Evolutionary conservation across 2,797 vertebrate genomes (phyloP).

Genomic region (Paratrypauchen microcephalus): DNA sequence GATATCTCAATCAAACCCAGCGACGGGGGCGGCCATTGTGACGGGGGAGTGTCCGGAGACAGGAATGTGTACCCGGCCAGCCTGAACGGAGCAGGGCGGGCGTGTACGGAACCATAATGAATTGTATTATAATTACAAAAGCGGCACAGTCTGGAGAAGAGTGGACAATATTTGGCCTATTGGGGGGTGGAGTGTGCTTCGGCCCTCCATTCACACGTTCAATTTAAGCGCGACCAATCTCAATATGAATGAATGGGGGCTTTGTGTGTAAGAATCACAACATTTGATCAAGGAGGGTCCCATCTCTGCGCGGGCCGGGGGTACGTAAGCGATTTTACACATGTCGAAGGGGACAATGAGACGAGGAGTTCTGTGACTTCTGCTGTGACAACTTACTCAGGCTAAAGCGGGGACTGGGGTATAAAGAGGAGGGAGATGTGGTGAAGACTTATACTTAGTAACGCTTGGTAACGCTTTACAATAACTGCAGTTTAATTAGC

Average conservation of each 20-base stretch:
- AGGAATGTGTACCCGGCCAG: slow-evolving; percentile 80
- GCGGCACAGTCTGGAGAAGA: slow-evolving; percentile 76
- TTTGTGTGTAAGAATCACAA: slow-evolving; percentile 73
- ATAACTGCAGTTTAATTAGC: too few species aligned
- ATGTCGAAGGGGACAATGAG: slow-evolving; percentile 23
- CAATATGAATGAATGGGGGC: slow-evolving; percentile 75
- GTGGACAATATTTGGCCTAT: slow-evolving; percentile 81
- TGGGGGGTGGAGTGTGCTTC: slow-evolving; percentile 72
- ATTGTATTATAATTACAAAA: slow-evolving; percentile 89
- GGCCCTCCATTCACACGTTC: slow-evolving; percentile 76
- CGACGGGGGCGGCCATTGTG: slow-evolving; percentile 71
- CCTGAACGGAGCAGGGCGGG: slow-evolving; percentile 77
- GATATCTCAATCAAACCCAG: slow-evolving; percentile 83
- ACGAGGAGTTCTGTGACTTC: slow-evolving; percentile 19
- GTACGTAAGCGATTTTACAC: slow-evolving; percentile 41
- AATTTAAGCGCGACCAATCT: slow-evolving; percentile 78
- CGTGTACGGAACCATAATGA: slow-evolving; percentile 83
- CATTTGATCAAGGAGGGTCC: slow-evolving; percentile 71
- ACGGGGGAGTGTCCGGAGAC: slow-evolving; percentile 41
- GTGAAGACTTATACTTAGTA: too few species aligned
- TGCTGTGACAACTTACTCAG: slow-evolving; percentile 25
- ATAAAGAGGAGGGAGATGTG: slow-evolving; percentile 42
- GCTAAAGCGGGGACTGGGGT: background rate
- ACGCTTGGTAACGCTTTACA: too few species aligned
- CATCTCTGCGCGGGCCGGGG: slow-evolving; percentile 56